Evolutionary conservation across 2,797 vertebrate species (phyloP).

Genomic region (Acanthiza pusilla): DNA sequence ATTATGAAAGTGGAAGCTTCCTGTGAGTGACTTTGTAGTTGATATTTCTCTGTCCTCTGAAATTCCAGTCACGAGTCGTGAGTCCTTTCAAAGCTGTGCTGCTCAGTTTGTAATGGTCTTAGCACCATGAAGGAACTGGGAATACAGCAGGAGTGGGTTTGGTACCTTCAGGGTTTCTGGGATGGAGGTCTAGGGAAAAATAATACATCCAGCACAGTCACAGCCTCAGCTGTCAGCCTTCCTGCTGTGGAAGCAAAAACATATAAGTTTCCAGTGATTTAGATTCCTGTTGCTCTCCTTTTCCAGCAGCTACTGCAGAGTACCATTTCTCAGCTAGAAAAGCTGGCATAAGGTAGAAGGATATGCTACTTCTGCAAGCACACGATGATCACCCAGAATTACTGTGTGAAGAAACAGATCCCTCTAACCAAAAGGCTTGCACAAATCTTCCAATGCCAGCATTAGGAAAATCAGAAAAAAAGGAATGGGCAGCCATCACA

Average conservation of each 20-base stretch:
- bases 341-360: not conserved
- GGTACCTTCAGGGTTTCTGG: not conserved
- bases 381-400: not conserved
- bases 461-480: not conserved
- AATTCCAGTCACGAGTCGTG: not conserved
- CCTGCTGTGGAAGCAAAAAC: not conserved
- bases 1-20: not conserved
- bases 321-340: not conserved
- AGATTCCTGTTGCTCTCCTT: not conserved
- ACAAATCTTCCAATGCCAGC: not conserved
- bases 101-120: not conserved
- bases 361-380: not conserved
- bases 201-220: rapidly evolving
- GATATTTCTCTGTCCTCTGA: not conserved
- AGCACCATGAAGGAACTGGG: not conserved
- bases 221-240: not conserved
- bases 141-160: not conserved
- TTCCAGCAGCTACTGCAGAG: not conserved
- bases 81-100: not conserved
- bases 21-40: not conserved
- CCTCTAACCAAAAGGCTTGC: not conserved
- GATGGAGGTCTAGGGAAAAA: not conserved
- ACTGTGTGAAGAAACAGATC: not conserved
- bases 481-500: not conserved
- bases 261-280: not conserved